phyloP scores from a whole-genome alignment of 1,140 invertebrate genomes.

The Solen grandis region DNA sequence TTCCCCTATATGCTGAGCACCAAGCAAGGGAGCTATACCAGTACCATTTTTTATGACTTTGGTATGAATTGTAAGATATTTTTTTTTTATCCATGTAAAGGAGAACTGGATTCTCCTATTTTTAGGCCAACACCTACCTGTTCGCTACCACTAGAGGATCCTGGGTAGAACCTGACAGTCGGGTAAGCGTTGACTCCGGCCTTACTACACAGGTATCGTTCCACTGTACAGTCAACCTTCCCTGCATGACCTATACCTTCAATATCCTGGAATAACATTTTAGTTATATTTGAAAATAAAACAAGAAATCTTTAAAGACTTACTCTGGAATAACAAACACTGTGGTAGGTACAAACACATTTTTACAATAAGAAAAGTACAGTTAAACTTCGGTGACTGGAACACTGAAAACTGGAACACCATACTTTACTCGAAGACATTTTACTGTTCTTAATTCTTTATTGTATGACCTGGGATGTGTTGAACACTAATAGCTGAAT shows the following conservation, averaged over 20 bases:
- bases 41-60: not conserved
- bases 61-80: not conserved
- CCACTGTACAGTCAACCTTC: constrained; percentile 84
- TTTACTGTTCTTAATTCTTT: too few relatives aligned
- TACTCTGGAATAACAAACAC: too few relatives aligned
- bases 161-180: constrained; percentile 81
- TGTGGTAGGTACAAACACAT: too few relatives aligned
- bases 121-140: constrained; percentile 47
- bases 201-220: constrained; percentile 80
- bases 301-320: too few relatives aligned
- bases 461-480: too few relatives aligned
- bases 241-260: constrained; percentile 82
- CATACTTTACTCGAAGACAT: too few relatives aligned
- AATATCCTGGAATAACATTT: constrained; percentile 81
- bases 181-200: constrained; percentile 83
- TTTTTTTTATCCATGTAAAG: not conserved
- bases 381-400: too few relatives aligned
- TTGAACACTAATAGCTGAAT: too few relatives aligned
- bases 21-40: not conserved
- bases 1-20: not conserved
- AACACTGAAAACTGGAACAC: too few relatives aligned
- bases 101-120: not conserved
- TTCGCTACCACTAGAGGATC: constrained; percentile 46
- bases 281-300: constrained; percentile 38
- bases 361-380: too few relatives aligned